These are phyloP conservation scores for Bufo bufo DNA, from an alignment of 2,113 vertebrate genomes.

Conservation along the genomic window DNA sequence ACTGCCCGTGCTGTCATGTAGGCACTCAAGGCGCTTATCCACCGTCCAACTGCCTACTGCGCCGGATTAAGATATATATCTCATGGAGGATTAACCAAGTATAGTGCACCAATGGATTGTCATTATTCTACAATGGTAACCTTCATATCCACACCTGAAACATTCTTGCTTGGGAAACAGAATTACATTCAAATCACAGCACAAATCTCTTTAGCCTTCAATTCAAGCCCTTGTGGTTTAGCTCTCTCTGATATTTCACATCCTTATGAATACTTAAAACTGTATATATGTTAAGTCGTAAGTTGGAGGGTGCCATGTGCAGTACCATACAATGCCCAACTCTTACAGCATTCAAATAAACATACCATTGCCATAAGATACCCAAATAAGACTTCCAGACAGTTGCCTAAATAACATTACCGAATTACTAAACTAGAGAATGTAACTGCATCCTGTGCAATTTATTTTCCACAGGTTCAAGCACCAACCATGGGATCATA, in stretches of 20 bases:
- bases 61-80: not conserved
- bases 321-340: not conserved
- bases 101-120: not conserved
- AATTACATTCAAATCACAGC: not conserved
- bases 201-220: not conserved
- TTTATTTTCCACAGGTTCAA: not conserved
- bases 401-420: not conserved
- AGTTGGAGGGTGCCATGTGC: not conserved
- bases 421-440: not conserved
- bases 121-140: not conserved
- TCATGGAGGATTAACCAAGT: not conserved
- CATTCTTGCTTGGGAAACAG: too few relatives aligned
- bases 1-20: not conserved
- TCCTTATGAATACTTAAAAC: not conserved
- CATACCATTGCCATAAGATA: not conserved
- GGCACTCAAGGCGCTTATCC: not conserved
- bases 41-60: not conserved
- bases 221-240: not conserved
- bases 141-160: not conserved
- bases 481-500: not conserved
- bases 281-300: not conserved
- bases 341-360: not conserved
- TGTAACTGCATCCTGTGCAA: not conserved
- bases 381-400: not conserved
- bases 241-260: not conserved